phyloP scores from a whole-genome alignment of 2,888 invertebrate genomes.

The Noctuana brunneofusca region DNA sequence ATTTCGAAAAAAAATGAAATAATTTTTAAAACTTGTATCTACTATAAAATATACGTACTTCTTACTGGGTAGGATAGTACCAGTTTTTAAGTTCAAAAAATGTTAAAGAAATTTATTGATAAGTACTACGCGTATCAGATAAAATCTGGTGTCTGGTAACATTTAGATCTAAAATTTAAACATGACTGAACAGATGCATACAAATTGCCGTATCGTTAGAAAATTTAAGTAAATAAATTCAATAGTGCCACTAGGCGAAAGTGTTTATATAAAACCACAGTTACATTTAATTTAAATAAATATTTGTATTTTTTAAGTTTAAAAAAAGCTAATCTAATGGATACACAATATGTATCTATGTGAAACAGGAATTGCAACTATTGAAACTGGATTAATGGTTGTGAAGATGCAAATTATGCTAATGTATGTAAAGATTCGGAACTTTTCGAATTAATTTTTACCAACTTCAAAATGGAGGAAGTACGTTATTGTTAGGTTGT shows the following conservation, averaged over 20 bases:
- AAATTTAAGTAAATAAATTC: slow-evolving; percentile 3
- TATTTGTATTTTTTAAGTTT: neutral
- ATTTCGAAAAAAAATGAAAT: no score
- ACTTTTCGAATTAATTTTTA: neutral
- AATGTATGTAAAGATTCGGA: slow-evolving; percentile 16
- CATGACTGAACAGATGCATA: neutral
- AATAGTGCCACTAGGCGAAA: neutral
- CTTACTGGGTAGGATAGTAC: no score
- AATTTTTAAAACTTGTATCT: neutral
- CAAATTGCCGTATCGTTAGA: slow-evolving; percentile 1
- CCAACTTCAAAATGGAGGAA: slow-evolving; percentile 30
- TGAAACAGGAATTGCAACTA: slow-evolving; percentile 10
- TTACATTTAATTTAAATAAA: slow-evolving; percentile 1
- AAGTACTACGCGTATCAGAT: no score
- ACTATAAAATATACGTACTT: no score
- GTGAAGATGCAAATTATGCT: slow-evolving; percentile 5
- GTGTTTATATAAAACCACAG: slow-evolving; percentile 11
- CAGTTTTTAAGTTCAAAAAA: no score
- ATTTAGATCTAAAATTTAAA: neutral
- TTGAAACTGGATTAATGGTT: slow-evolving; percentile 7
- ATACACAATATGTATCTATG: neutral
- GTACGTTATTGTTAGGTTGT: no score
- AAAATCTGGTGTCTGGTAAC: neutral
- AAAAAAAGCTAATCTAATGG: neutral
- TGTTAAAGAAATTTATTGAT: no score